Percentiles rank a stretch among this genome's conserved stretches.
Evolutionary conservation across 1,140 invertebrate genomes (phyloP).

Genomic region (Brevipalpus yothersi): DNA sequence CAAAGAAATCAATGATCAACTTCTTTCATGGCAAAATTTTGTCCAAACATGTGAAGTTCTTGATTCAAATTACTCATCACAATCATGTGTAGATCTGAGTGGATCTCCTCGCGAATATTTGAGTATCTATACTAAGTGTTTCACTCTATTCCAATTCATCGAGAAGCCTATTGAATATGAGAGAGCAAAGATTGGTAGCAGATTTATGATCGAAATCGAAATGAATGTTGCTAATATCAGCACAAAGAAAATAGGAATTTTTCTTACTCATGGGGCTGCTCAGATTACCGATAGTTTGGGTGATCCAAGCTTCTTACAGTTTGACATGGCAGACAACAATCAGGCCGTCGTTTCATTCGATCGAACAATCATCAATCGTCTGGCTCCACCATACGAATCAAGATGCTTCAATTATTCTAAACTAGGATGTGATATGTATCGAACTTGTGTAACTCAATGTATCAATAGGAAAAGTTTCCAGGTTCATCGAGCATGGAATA

Average conservation of each 20-base stretch:
- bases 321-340: not conserved
- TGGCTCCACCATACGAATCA: not conserved
- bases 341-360: not conserved
- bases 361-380: not conserved
- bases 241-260: not conserved
- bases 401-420: not conserved
- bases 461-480: not conserved
- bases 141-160: not conserved
- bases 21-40: no score
- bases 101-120: not conserved
- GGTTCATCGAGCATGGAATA: not conserved
- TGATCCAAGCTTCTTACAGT: not conserved
- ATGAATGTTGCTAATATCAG: not conserved
- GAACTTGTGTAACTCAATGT: not conserved
- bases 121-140: not conserved
- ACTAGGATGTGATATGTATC: not conserved
- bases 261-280: not conserved
- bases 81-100: no score
- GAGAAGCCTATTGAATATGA: not conserved
- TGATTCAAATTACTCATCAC: no score
- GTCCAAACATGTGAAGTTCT: no score
- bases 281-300: not conserved
- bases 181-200: not conserved
- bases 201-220: not conserved
- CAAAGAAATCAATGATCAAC: no score